Percentiles rank a stretch among this genome's conserved stretches.
These are phyloP conservation scores for Cryptus viduatorius DNA, from an alignment of 2,888 invertebrate genomes.

Conservation along the genomic window DNA sequence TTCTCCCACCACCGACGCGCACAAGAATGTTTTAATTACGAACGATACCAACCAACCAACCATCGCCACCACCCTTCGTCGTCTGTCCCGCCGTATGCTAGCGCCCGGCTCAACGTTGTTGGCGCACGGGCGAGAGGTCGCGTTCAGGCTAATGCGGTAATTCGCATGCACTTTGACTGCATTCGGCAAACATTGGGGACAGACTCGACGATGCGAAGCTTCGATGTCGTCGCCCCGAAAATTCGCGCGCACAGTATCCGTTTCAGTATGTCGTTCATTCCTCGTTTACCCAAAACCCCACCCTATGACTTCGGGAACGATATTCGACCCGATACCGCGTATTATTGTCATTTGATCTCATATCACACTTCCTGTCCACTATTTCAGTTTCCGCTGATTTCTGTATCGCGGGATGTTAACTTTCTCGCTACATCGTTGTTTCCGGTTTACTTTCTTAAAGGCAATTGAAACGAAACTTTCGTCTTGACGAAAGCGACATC, in stretches of 20 bases:
- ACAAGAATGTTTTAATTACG: slow-evolving; percentile 82
- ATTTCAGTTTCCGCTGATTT: not conserved
- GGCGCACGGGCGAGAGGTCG: slow-evolving; percentile 8
- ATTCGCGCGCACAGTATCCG: not conserved
- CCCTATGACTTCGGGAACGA: not conserved
- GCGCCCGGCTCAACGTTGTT: slow-evolving; percentile 3
- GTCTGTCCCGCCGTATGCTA: not conserved
- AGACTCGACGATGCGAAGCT: slow-evolving; percentile 78
- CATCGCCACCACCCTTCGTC: not conserved
- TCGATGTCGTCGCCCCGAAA: slow-evolving; percentile 70
- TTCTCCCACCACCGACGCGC: slow-evolving; percentile 64
- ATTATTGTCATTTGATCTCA: not conserved
- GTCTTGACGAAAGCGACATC: too few relatives aligned
- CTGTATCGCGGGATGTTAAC: not conserved
- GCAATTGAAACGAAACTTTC: too few relatives aligned
- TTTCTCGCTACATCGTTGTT: not conserved
- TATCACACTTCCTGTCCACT: too few relatives aligned
- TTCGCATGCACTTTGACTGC: slow-evolving; percentile 84
- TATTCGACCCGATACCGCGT: not conserved
- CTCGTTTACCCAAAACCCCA: not conserved
- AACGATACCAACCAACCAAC: slow-evolving; percentile 39
- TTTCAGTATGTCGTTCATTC: not conserved
- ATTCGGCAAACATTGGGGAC: slow-evolving; percentile 75
- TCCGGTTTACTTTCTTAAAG: too few relatives aligned
- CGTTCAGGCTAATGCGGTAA: slow-evolving; percentile 80